A percentile compares a stretch with the other conserved stretches of the same genome.
These are phyloP conservation scores for Clarias gariepinus DNA, from an alignment of 2,113 vertebrate species.

Conservation along the genomic window DNA sequence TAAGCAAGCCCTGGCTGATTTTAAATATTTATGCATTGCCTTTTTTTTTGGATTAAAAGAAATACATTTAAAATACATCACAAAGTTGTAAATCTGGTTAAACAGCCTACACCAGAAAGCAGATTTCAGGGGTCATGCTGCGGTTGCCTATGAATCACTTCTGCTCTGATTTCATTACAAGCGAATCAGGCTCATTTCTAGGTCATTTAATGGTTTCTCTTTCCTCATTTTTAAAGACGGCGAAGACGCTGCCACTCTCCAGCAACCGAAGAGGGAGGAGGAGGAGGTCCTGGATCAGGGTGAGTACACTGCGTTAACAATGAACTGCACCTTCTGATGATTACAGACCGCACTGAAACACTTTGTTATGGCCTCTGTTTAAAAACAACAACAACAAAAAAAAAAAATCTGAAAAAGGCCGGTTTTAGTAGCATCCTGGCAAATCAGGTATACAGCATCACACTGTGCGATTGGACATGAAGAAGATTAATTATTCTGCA, in stretches of 20 bases:
- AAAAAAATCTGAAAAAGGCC: not conserved
- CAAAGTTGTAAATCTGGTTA: not conserved
- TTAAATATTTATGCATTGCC: not conserved
- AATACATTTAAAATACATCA: not conserved
- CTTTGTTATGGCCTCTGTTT: not conserved
- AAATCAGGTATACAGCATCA: not conserved
- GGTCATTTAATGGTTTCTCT: conserved; percentile 29
- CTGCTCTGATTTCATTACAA: conserved; percentile 8
- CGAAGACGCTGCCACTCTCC: conserved; percentile 61
- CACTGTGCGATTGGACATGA: not conserved
- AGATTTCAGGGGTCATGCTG: not conserved
- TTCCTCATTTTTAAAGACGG: conserved; percentile 60
- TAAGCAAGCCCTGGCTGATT: not conserved
- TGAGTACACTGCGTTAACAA: conserved; percentile 65
- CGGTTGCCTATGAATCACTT: not conserved
- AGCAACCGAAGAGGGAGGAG: conserved; percentile 73
- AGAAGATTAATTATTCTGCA: not conserved
- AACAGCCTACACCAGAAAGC: not conserved
- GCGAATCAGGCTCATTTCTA: conserved; percentile 12
- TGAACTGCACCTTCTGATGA: conserved; percentile 5
- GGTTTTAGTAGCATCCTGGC: not conserved
- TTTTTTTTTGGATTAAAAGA: not conserved
- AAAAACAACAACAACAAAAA: not conserved
- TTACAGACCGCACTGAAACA: conserved; percentile 1
- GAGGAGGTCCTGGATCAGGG: conserved; percentile 79